Evolutionary conservation across 2,888 invertebrate genomes (phyloP).

Genomic region (Drosophila buzzatii): DNA sequence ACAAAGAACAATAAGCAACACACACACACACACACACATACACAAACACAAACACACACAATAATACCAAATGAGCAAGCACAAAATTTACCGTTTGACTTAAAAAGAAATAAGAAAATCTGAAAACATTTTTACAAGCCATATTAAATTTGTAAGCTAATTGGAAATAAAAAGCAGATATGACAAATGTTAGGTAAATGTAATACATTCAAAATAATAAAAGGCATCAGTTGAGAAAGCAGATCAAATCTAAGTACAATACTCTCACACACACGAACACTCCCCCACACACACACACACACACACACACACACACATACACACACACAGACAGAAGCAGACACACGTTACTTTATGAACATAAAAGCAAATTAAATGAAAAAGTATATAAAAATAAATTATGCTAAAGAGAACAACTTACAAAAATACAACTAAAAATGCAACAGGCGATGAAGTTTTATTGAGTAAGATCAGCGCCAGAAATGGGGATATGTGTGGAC

Average conservation of each 20-base stretch:
- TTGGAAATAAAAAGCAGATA: constrained; percentile 56
- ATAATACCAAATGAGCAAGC: constrained; percentile 46
- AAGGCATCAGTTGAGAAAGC: constrained; percentile 38
- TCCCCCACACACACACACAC: constrained; percentile 10
- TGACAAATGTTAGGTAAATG: constrained; percentile 30
- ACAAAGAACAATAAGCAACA: constrained; percentile 46
- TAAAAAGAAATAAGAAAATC: constrained; percentile 21
- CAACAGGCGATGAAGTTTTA: constrained; percentile 10
- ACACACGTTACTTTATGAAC: constrained; percentile 83
- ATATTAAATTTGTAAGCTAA: constrained; percentile 62
- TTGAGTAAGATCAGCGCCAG: background rate
- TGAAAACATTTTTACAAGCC: constrained; percentile 60
- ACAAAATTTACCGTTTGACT: constrained; percentile 68
- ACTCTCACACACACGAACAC: constrained; percentile 28
- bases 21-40: constrained; percentile 34
- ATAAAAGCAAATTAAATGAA: constrained; percentile 80
- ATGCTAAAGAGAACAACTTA: constrained; percentile 74
- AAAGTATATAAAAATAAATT: constrained; percentile 81
- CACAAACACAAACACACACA: constrained; percentile 27
- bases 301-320: constrained; percentile 22
- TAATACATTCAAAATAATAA: constrained; percentile 33
- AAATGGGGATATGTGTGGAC: too few species aligned
- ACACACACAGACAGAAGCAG: constrained; percentile 65
- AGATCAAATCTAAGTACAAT: constrained; percentile 38
- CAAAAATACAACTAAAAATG: constrained; percentile 69